A percentile compares a stretch with the other conserved stretches of the same genome.
Evolutionary conservation across 2,113 vertebrate genomes (phyloP).

Genomic region (Furnarius figulus): DNA sequence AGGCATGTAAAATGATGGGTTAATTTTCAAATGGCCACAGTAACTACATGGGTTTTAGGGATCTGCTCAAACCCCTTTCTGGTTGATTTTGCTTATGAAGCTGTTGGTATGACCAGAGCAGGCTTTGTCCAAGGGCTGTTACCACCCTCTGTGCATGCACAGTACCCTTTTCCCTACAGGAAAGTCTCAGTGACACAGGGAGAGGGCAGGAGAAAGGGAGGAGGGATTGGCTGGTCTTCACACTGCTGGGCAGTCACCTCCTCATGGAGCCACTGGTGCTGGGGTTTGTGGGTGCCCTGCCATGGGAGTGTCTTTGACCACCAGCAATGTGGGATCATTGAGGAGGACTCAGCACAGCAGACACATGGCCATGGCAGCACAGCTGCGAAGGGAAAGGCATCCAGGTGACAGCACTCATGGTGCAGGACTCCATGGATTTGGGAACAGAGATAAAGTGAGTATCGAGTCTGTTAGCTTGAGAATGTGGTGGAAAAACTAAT

Average conservation of each 20-base stretch:
- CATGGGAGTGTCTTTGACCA: rapidly evolving
- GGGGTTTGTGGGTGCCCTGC: background rate
- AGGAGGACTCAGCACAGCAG: background rate
- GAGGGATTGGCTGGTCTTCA: background rate
- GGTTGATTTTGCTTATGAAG: background rate
- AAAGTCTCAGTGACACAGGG: rapidly evolving
- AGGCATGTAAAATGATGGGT: background rate
- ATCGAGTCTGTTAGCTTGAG: background rate
- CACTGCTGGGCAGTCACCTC: rapidly evolving
- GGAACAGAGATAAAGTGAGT: background rate
- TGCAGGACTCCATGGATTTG: rapidly evolving
- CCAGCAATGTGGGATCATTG: background rate
- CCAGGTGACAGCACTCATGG: rapidly evolving
- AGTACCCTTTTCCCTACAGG: background rate
- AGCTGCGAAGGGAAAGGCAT: background rate
- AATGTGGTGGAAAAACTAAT: background rate
- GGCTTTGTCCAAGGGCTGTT: background rate
- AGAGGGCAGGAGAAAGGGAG: background rate
- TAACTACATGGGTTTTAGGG: rapidly evolving
- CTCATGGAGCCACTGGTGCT: rapidly evolving
- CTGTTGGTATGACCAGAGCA: rapidly evolving
- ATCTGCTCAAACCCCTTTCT: background rate
- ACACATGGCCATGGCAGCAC: background rate
- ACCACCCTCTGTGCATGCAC: background rate
- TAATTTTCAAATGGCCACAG: background rate